phyloP scores from a whole-genome alignment of 2,113 vertebrate genomes.

The Corvus cornix region DNA sequence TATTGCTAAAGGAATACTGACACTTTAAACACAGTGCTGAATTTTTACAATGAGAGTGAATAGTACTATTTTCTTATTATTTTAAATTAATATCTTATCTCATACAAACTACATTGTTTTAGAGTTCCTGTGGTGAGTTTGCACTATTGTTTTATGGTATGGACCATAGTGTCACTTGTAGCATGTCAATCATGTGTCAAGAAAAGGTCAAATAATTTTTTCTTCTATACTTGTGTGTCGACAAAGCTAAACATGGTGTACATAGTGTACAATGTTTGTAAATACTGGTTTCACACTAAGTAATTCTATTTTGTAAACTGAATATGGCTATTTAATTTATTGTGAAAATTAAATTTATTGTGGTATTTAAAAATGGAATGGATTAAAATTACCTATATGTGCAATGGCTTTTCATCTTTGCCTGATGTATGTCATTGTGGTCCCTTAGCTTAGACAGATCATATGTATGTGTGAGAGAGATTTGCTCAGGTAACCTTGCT shows the following conservation, averaged over 20 bases:
- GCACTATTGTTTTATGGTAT: conserved; percentile 76
- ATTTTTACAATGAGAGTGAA: conserved; percentile 68
- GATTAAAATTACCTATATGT: conserved; percentile 82
- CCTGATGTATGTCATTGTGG: not conserved
- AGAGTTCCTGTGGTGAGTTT: conserved; percentile 78
- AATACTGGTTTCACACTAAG: conserved; percentile 85
- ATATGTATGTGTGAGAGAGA: not conserved
- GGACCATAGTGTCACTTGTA: conserved; percentile 68
- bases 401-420: conserved; percentile 43
- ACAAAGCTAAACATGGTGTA: conserved; percentile 73
- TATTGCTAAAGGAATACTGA: conserved; percentile 69
- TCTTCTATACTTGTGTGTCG: conserved; percentile 63
- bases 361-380: conserved; percentile 85
- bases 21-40: conserved; percentile 59
- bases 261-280: conserved; percentile 83
- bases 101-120: conserved; percentile 65
- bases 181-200: conserved; percentile 73
- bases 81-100: conserved; percentile 70
- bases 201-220: conserved; percentile 61
- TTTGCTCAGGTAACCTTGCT: not conserved
- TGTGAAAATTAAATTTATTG: conserved; percentile 86
- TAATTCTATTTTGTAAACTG: conserved; percentile 88
- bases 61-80: conserved; percentile 79
- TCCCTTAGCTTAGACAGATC: not conserved
- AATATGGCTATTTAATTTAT: conserved; percentile 87